Percentiles rank a stretch among this genome's conserved stretches.
Conservation (phyloP, 2,113 vertebrate genomes). For the Anguilla japonica region DNA sequence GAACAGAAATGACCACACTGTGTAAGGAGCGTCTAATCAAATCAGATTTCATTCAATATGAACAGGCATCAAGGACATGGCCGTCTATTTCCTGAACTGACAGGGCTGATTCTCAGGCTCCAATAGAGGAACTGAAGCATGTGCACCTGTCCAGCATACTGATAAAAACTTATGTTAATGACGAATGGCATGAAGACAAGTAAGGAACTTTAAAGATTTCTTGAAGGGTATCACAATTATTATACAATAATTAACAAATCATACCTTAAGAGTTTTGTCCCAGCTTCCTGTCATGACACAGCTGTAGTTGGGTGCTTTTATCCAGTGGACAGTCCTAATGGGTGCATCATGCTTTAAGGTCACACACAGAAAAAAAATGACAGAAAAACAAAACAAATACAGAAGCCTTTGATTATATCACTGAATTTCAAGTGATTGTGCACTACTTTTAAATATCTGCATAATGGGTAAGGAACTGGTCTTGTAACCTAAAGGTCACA, state of each 20-base stretch:
- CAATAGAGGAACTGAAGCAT: background rate
- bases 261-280: constrained; percentile 96
- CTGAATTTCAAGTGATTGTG: too few species aligned
- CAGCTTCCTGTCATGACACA: constrained; percentile 97
- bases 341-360: constrained; percentile 87
- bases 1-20: background rate
- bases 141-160: background rate
- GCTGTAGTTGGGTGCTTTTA: constrained; percentile 96
- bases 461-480: too few species aligned
- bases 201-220: background rate
- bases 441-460: too few species aligned
- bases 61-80: too few species aligned
- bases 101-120: background rate
- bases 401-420: background rate
- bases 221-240: background rate
- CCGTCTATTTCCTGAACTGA: background rate
- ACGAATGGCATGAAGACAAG: background rate
- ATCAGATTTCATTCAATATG: background rate
- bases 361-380: background rate
- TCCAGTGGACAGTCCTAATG: constrained; percentile 94
- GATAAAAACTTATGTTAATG: background rate
- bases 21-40: background rate
- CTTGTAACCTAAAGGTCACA: too few species aligned
- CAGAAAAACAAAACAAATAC: constrained; percentile 10
- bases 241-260: background rate